These are phyloP conservation scores for Astreopora myriophthalma DNA, from an alignment of 64 coral and sea anemone genomes.

Conservation along the genomic window DNA sequence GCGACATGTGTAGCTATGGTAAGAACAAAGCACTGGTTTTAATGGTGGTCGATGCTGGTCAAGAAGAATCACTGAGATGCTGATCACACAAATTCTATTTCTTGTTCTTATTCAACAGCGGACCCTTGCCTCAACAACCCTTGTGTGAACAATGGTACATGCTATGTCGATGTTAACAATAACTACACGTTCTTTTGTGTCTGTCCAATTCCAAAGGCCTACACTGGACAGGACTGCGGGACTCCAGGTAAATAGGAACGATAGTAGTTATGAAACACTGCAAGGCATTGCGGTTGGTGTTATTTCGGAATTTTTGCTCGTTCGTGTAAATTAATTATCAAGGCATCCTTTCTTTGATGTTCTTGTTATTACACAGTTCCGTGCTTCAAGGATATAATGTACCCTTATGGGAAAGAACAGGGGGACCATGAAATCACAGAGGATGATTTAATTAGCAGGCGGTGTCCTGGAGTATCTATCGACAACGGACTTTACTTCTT, in stretches of 20 bases:
- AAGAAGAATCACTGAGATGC: not conserved
- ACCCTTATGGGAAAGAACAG: constrained; percentile 26
- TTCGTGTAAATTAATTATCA: too few species aligned
- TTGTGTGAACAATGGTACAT: not conserved
- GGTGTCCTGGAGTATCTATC: not conserved
- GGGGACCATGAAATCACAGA: not conserved
- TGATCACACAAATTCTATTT: not conserved
- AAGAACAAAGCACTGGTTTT: not conserved
- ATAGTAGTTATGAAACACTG: not conserved
- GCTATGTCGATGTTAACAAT: not conserved
- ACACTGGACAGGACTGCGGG: not conserved
- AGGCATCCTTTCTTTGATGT: not conserved
- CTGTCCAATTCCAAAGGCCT: constrained; percentile 30
- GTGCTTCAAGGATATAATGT: constrained; percentile 25
- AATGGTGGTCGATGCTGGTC: not conserved
- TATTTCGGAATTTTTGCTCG: not conserved
- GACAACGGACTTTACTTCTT: not conserved
- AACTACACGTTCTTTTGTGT: constrained; percentile 22
- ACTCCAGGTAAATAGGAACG: not conserved
- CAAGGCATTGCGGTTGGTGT: too few species aligned
- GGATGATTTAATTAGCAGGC: not conserved
- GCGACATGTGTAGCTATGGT: constrained; percentile 34
- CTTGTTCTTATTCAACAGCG: not conserved
- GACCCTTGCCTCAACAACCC: constrained; percentile 30
- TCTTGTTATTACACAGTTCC: not conserved